Percentiles rank a stretch among this genome's conserved stretches.
Evolutionary conservation across 2,113 vertebrate species (phyloP).

Genomic region (Austrofundulus limnaeus): DNA sequence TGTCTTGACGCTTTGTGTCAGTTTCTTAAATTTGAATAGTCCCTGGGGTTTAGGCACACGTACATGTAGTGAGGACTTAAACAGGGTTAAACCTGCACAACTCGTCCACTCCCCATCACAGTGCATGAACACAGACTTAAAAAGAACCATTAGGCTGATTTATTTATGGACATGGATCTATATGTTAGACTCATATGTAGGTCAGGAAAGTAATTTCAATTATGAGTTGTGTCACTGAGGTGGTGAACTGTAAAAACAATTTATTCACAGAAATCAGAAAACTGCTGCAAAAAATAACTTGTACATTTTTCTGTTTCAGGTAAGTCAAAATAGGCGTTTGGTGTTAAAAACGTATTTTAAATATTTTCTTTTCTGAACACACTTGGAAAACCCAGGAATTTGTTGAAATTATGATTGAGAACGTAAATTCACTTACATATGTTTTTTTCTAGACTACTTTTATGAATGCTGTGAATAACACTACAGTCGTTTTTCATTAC

Average conservation of each 20-base stretch:
- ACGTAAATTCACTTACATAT: too few relatives aligned
- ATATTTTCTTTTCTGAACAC: too few relatives aligned
- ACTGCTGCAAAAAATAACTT: too few relatives aligned
- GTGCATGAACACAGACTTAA: too few relatives aligned
- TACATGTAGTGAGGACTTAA: conserved; percentile 10
- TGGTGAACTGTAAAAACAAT: neutral
- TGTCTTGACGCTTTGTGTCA: conserved; percentile 31
- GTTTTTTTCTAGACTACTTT: too few relatives aligned
- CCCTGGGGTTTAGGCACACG: conserved; percentile 36
- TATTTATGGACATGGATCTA: neutral
- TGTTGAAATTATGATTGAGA: too few relatives aligned
- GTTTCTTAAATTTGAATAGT: conserved; percentile 49
- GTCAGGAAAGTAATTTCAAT: neutral
- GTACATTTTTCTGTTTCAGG: neutral
- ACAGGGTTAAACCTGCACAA: neutral
- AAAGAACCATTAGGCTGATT: neutral
- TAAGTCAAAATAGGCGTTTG: too few relatives aligned
- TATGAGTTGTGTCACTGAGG: neutral
- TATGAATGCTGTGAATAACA: too few relatives aligned
- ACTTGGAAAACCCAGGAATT: too few relatives aligned
- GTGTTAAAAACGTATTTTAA: too few relatives aligned
- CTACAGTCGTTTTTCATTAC: too few relatives aligned
- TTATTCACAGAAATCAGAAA: neutral
- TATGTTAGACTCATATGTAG: neutral
- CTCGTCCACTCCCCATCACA: neutral